A percentile compares a stretch with the other conserved stretches of the same genome.
These are phyloP conservation scores for Cichlasoma orientale DNA, from an alignment of 2,797 vertebrate species.

Conservation along the genomic window DNA sequence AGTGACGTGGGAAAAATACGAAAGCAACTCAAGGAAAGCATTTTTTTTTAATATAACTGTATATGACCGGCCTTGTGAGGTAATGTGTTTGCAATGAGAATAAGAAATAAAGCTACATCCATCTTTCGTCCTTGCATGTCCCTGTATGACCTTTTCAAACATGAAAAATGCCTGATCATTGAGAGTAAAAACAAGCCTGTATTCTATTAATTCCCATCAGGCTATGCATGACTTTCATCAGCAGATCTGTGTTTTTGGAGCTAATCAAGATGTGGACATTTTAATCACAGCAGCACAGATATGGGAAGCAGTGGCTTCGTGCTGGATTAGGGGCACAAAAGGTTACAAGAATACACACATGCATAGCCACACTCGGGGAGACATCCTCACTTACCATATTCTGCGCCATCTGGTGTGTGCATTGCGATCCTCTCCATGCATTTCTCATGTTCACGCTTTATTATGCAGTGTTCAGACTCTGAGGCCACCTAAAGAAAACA, in stretches of 20 bases:
- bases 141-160: constrained; percentile 33
- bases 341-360: background rate
- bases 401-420: constrained; percentile 67
- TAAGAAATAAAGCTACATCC: constrained; percentile 6
- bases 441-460: constrained; percentile 89
- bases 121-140: constrained; percentile 19
- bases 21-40: constrained; percentile 44
- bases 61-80: constrained; percentile 5
- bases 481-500: constrained; percentile 76
- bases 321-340: constrained; percentile 9
- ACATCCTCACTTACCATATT: constrained; percentile 62
- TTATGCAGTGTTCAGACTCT: constrained; percentile 87
- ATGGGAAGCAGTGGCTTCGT: background rate
- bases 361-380: background rate
- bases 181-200: constrained; percentile 6
- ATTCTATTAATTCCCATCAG: background rate
- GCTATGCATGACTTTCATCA: constrained; percentile 20
- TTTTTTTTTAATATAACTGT: constrained; percentile 37
- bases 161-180: constrained; percentile 9
- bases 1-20: constrained; percentile 29
- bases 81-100: constrained; percentile 10
- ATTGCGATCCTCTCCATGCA: constrained; percentile 87
- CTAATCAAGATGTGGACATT: constrained; percentile 5
- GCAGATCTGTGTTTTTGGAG: constrained; percentile 12
- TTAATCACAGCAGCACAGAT: constrained; percentile 12